These are phyloP conservation scores for Caenorhabditis sp. DNA, from an alignment of 2,888 invertebrate species.

Conservation along the genomic window DNA sequence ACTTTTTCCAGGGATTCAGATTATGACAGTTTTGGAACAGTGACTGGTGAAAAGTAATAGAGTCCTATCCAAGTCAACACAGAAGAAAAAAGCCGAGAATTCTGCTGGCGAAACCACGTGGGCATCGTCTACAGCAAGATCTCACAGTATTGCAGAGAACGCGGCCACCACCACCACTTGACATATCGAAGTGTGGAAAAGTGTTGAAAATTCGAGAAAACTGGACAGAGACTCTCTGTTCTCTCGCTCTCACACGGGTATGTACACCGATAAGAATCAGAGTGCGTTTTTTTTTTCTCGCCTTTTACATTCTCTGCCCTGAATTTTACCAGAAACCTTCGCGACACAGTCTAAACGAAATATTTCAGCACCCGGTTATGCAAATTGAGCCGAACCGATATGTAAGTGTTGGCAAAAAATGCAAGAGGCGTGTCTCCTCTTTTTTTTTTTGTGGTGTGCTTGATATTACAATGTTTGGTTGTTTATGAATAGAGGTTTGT, in stretches of 20 bases:
- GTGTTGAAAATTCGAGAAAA: constrained; percentile 30
- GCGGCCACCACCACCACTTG: constrained; percentile 20
- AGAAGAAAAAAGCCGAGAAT: too few relatives aligned
- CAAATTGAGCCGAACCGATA: constrained; percentile 23
- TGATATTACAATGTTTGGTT: constrained; percentile 11
- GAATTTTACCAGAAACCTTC: too few relatives aligned
- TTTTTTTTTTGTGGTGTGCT: background rate
- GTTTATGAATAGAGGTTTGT: constrained; percentile 39
- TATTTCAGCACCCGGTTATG: constrained; percentile 35
- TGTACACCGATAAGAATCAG: constrained; percentile 55
- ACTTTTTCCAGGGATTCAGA: too few relatives aligned
- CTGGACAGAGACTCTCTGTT: constrained; percentile 8
- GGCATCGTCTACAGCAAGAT: background rate
- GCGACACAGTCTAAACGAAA: background rate
- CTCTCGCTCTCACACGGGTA: background rate
- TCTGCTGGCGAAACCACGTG: too few relatives aligned
- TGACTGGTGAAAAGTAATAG: too few relatives aligned
- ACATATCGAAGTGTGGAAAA: constrained; percentile 22
- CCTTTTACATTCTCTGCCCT: background rate
- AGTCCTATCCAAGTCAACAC: too few relatives aligned
- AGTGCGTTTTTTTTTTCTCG: constrained; percentile 27
- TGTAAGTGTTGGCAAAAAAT: constrained; percentile 5
- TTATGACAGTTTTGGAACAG: too few relatives aligned
- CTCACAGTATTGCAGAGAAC: background rate
- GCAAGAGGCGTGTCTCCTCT: background rate